These are phyloP conservation scores for Archaeoteleia sp. DNA, from an alignment of 2,888 invertebrate species.

Conservation along the genomic window DNA sequence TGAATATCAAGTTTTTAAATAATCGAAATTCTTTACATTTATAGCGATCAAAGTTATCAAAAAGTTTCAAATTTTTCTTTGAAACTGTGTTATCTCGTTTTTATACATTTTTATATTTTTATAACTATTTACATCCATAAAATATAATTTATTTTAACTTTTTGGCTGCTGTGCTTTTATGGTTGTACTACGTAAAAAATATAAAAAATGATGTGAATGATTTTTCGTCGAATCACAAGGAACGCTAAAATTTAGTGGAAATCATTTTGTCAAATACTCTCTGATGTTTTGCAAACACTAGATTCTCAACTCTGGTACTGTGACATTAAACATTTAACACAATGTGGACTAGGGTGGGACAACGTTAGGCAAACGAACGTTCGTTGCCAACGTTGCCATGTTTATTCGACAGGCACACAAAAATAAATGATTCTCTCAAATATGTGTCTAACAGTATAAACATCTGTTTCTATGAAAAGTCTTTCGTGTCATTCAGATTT, in stretches of 20 bases:
- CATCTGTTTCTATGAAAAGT: not conserved
- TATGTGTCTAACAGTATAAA: not conserved
- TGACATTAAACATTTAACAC: slow-evolving; percentile 21
- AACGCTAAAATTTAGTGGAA: not conserved
- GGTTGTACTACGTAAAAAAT: no score
- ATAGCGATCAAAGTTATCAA: no score
- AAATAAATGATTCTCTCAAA: slow-evolving; percentile 15
- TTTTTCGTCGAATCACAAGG: not conserved
- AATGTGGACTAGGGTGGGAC: not conserved
- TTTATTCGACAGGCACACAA: slow-evolving; percentile 11
- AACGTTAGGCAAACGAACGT: slow-evolving; percentile 13
- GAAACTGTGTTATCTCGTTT: no score
- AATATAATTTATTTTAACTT: no score
- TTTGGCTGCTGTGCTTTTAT: no score
- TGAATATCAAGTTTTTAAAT: no score
- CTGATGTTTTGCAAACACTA: slow-evolving; percentile 11
- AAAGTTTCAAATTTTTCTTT: no score
- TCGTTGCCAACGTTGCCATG: slow-evolving; percentile 6
- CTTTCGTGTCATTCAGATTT: no score
- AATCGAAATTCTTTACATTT: no score
- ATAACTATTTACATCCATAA: no score
- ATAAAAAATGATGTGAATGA: not conserved
- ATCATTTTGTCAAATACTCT: slow-evolving; percentile 16
- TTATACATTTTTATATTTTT: no score
- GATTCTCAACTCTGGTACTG: slow-evolving; percentile 4